Conservation (phyloP, 92 coral and sea anemone species). For the Epizoanthus ramosus region DNA sequence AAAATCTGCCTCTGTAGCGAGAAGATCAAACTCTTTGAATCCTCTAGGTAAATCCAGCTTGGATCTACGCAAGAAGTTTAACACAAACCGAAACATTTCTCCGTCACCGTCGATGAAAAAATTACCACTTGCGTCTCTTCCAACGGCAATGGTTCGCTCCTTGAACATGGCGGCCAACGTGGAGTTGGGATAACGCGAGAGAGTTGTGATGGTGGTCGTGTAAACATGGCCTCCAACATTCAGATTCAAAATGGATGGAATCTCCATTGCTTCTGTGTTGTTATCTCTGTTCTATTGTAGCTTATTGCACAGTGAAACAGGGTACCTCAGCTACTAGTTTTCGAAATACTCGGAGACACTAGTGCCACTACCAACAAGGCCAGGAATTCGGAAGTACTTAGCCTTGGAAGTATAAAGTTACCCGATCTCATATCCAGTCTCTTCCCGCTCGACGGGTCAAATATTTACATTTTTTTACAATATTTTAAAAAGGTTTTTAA, state of each 20-base stretch:
- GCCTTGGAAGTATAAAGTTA: no score
- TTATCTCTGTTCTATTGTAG: no score
- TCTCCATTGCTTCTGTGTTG: slow-evolving; percentile 10
- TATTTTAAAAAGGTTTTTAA: no score
- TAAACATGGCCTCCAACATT: slow-evolving; percentile 53
- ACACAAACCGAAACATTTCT: slow-evolving; percentile 46
- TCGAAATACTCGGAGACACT: no score
- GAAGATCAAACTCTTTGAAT: slow-evolving; percentile 42
- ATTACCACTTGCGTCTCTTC: slow-evolving; percentile 44
- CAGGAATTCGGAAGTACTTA: no score
- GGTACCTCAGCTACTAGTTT: no score
- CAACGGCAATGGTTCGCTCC: slow-evolving; percentile 40
- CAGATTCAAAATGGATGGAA: slow-evolving; percentile 33
- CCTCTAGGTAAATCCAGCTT: slow-evolving; percentile 47
- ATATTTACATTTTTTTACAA: no score
- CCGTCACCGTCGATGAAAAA: slow-evolving; percentile 60
- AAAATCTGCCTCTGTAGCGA: slow-evolving; percentile 56
- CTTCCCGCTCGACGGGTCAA: no score
- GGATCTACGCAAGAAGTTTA: slow-evolving; percentile 54
- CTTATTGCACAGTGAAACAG: no score
- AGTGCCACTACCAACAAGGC: no score
- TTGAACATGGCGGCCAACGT: slow-evolving; percentile 53
- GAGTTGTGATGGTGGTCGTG: slow-evolving; percentile 49
- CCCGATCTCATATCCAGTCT: no score
- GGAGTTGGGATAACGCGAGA: slow-evolving; percentile 46